Evolutionary conservation across 1,140 invertebrate species (phyloP).

Genomic region (Callitettix versicolor): DNA sequence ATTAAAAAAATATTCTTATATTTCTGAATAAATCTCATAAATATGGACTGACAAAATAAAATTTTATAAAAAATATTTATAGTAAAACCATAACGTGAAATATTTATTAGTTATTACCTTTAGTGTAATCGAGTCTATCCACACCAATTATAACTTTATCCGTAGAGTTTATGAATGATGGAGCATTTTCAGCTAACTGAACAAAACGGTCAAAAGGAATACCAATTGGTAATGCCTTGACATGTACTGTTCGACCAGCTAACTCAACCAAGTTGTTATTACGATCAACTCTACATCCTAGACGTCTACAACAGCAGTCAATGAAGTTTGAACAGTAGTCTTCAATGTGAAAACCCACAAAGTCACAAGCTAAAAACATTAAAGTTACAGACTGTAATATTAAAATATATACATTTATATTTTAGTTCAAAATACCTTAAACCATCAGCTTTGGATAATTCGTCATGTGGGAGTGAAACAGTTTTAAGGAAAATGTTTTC

Average conservation of each 20-base stretch:
- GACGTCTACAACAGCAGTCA: slow-evolving; percentile 75
- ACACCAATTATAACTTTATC: slow-evolving; percentile 69
- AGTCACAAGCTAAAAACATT: slow-evolving; percentile 59
- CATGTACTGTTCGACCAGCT: slow-evolving; percentile 68
- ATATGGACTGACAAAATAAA: too few relatives aligned
- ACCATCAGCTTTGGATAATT: neutral
- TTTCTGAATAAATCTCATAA: too few relatives aligned
- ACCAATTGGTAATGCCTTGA: slow-evolving; percentile 73
- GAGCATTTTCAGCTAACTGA: slow-evolving; percentile 64
- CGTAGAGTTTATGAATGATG: slow-evolving; percentile 45
- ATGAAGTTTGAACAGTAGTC: slow-evolving; percentile 87
- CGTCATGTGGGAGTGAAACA: too few relatives aligned
- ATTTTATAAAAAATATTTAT: too few relatives aligned
- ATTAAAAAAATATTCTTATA: too few relatives aligned
- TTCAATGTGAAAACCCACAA: slow-evolving; percentile 86
- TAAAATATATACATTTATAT: too few relatives aligned
- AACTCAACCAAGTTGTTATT: slow-evolving; percentile 76
- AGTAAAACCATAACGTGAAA: too few relatives aligned
- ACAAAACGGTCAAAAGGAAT: slow-evolving; percentile 83
- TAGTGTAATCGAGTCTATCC: slow-evolving; percentile 83
- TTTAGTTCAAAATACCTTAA: neutral
- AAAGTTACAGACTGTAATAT: too few relatives aligned
- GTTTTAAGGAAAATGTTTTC: too few relatives aligned
- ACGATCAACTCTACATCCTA: slow-evolving; percentile 77
- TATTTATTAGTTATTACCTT: slow-evolving; percentile 38